phyloP scores from a whole-genome alignment of 2,113 vertebrate species.

The Paraplagusia blochii region DNA sequence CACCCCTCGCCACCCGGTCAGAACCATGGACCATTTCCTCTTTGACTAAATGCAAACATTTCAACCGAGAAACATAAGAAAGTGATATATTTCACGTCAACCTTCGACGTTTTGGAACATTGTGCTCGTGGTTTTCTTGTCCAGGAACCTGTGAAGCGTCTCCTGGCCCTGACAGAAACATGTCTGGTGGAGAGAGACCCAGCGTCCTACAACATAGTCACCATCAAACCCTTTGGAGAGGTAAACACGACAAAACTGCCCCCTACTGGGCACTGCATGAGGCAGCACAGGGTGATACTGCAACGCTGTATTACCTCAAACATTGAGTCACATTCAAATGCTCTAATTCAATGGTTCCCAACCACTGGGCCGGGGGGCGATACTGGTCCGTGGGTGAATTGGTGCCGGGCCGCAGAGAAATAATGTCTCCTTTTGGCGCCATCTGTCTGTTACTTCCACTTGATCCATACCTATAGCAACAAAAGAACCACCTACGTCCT shows the following conservation, averaged over 20 bases:
- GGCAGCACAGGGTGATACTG: neutral
- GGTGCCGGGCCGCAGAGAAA: no score
- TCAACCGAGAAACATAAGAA: no score
- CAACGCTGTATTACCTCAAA: neutral
- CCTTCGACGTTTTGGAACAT: no score
- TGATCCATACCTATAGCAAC: no score
- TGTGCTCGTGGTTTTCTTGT: neutral
- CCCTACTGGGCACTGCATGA: neutral
- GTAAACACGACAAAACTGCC: slow-evolving; percentile 60
- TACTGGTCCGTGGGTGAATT: no score
- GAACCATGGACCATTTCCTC: slow-evolving; percentile 30
- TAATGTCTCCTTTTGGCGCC: no score
- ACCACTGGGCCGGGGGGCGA: no score
- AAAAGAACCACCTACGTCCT: no score
- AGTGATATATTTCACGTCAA: no score
- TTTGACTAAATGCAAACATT: neutral
- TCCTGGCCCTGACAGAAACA: slow-evolving; percentile 93
- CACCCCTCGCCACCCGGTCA: slow-evolving; percentile 88
- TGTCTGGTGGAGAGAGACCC: slow-evolving; percentile 96
- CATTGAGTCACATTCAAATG: no score
- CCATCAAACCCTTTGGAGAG: slow-evolving; percentile 94
- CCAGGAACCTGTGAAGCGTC: slow-evolving; percentile 91
- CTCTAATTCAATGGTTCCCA: no score
- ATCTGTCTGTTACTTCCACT: no score
- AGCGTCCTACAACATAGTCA: slow-evolving; percentile 96